Base-by-base conservation (phyloP, 1,140 invertebrate species). In the Lamellibrachia luymesi region DNA sequence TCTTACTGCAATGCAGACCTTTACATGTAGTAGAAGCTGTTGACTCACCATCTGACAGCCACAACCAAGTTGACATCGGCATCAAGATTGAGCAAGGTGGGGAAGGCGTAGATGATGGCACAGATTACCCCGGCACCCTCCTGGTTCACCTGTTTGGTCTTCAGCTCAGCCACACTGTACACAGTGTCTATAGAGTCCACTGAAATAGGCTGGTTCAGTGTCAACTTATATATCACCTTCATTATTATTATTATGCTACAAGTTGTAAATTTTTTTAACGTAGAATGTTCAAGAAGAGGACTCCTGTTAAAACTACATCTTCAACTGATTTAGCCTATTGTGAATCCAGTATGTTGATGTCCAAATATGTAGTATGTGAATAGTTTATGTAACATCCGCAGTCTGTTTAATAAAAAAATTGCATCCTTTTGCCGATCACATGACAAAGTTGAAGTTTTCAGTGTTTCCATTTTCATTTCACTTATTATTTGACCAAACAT, bases 51-150 rank as follows among this genome's bases (percentile, higher is more conserved):
- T 92, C 92, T 50, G 27, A 64, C 56, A 17, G 92, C 51, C 27
- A 92, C 56, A 2, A 92, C 92, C 22, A 50, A 50, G 25, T 51
- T 52, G 51, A 52, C 27, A 51, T 51, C 51, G 8, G 51, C 51
- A 25, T 92, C 92, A 7, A 92, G 51, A 27, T 92, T 64, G 56
- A 92, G 51, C 50, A 50, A 52, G 38, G 92, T 52, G 56, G 56
- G 51, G 51, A 92, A 92, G 38, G 92, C 92, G 51, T 92, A 92
- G 56, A 92, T 50, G 51, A 92, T 92, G 27, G 51, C 92, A 52
- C 56, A 92, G 51, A 92, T 64, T 6, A 64, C 51, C 27, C 56
- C 13, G 4, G 10, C 4, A 52, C 27, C 51, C 49, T 51, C 56
- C 51, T 92, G 38, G 27, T n/a, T 49, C 92, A 92, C 27, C 51